A percentile compares a stretch with the other conserved stretches of the same genome.
Conservation (phyloP, 2,888 invertebrate species). For the Mythimna ferrago region DNA sequence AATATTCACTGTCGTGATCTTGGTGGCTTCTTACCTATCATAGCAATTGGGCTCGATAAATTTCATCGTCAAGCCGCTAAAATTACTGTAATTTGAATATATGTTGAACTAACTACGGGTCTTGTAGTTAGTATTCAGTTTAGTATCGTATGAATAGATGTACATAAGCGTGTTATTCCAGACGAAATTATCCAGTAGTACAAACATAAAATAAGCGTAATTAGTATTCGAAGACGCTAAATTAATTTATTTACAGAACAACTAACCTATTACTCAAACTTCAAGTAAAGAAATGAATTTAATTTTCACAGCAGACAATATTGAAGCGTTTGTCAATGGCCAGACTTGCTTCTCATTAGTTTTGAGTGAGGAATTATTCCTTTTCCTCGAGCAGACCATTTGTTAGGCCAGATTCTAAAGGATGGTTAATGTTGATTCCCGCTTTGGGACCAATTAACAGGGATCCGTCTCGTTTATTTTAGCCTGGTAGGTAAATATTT, state of each 20-base stretch:
- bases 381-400: constrained; percentile 27
- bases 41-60: not conserved
- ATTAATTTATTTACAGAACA: not conserved
- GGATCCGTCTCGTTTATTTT: constrained; percentile 6
- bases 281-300: constrained; percentile 18
- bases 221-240: not conserved
- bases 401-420: constrained; percentile 34
- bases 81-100: not conserved
- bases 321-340: constrained; percentile 35
- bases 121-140: not conserved
- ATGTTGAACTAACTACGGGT: not conserved
- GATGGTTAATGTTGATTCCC: constrained; percentile 29
- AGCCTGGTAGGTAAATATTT: not conserved
- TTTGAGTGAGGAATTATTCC: constrained; percentile 26
- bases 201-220: not conserved
- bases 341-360: constrained; percentile 43
- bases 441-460: constrained; percentile 31
- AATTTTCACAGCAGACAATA: constrained; percentile 25
- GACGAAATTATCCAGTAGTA: too few relatives aligned
- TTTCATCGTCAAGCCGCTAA: not conserved
- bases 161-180: not conserved
- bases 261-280: constrained; percentile 7
- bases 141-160: not conserved
- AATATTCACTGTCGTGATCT: constrained; percentile 3
- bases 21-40: too few relatives aligned